Conservation (phyloP, 2,113 vertebrate species). For the Osmerus eperlanus region DNA sequence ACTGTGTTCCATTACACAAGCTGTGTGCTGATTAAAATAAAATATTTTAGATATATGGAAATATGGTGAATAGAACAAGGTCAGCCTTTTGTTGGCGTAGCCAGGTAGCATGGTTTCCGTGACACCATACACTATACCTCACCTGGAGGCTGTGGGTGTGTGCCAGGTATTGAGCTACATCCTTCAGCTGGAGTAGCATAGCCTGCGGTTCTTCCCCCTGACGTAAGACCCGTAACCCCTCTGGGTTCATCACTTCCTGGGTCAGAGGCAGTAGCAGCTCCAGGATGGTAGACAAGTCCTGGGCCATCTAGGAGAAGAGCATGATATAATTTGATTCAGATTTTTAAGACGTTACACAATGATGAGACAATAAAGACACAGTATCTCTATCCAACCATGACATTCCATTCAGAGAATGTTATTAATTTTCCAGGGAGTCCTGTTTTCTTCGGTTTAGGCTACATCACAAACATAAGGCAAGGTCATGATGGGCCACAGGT, state of each 20-base stretch:
- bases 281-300: slow-evolving; percentile 63
- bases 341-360: not conserved
- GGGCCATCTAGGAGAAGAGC: slow-evolving; percentile 48
- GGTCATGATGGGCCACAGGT: not conserved
- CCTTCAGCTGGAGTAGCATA: slow-evolving; percentile 58
- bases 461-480: too few relatives aligned
- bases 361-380: too few relatives aligned
- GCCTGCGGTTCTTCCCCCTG: slow-evolving; percentile 46
- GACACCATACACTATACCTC: slow-evolving; percentile 12
- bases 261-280: slow-evolving; percentile 58
- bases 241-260: slow-evolving; percentile 8
- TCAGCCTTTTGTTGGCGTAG: slow-evolving; percentile 22
- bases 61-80: slow-evolving; percentile 9
- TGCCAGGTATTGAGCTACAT: slow-evolving; percentile 53
- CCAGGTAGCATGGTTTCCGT: not conserved
- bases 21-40: not conserved
- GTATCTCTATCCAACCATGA: too few relatives aligned
- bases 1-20: too few relatives aligned
- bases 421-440: too few relatives aligned
- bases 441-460: too few relatives aligned
- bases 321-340: not conserved
- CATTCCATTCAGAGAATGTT: too few relatives aligned
- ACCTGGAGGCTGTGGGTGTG: slow-evolving; percentile 57
- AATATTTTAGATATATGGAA: not conserved
- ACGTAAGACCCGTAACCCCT: slow-evolving; percentile 12